These are phyloP conservation scores for Lasioglossum vierecki DNA, from an alignment of 2,888 invertebrate species.

Conservation along the genomic window DNA sequence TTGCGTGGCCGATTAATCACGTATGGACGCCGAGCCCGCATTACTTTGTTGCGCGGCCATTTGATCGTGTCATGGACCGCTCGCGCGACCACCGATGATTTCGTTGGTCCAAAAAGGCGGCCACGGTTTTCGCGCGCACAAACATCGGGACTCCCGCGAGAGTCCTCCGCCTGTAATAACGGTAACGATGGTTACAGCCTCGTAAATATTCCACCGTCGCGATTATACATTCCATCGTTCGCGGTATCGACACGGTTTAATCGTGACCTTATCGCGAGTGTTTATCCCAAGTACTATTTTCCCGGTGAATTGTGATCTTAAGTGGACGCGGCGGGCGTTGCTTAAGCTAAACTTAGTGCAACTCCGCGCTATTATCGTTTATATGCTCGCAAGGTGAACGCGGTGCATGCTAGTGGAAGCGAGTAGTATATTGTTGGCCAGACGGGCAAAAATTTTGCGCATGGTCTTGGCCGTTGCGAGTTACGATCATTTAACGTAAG, in stretches of 20 bases:
- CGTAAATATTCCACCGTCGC: constrained; percentile 36
- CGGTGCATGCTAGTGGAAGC: not conserved
- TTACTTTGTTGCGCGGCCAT: constrained; percentile 37
- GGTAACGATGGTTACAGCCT: constrained; percentile 25
- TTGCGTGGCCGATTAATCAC: constrained; percentile 66
- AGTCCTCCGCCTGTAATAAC: constrained; percentile 20
- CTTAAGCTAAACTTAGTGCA: constrained; percentile 1
- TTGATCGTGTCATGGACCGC: constrained; percentile 20
- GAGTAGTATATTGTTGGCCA: not conserved
- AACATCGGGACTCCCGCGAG: not conserved
- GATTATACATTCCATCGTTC: constrained; percentile 25
- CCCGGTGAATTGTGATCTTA: constrained; percentile 9
- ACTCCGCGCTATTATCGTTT: not conserved
- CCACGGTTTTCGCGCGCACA: not conserved
- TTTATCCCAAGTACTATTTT: constrained; percentile 16
- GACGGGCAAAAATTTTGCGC: not conserved
- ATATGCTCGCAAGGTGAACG: not conserved
- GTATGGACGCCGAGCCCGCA: constrained; percentile 18
- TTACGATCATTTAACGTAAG: not conserved
- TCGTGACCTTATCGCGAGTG: constrained; percentile 19
- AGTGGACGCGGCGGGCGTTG: constrained; percentile 3
- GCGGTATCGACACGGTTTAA: constrained; percentile 33
- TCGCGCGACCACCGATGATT: constrained; percentile 40
- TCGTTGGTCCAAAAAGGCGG: constrained; percentile 34
- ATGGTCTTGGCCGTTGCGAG: not conserved